Percentiles rank a stretch among this genome's conserved stretches.
Conservation (phyloP, 1,140 invertebrate genomes). For the Drosophila virilis region DNA sequence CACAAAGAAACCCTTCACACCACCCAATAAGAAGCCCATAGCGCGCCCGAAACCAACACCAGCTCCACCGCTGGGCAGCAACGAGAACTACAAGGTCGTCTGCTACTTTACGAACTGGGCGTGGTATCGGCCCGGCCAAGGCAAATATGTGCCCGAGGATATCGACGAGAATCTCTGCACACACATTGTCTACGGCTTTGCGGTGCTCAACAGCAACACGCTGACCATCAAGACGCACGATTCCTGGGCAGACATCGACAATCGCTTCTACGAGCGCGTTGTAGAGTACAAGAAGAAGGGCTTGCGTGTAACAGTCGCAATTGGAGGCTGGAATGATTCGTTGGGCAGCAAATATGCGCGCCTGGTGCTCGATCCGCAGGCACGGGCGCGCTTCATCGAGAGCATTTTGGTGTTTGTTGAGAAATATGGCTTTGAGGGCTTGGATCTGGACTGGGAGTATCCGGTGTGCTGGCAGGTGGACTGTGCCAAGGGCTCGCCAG, state of each 20-base stretch:
- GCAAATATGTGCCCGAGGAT: constrained; percentile 88
- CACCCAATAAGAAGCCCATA: constrained; percentile 65
- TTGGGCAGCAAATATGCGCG: constrained; percentile 93
- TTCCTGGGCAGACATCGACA: constrained; percentile 89
- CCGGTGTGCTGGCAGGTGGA: constrained; percentile 91
- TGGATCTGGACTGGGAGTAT: constrained; percentile 96
- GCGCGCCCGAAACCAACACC: constrained; percentile 69
- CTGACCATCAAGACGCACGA: constrained; percentile 88
- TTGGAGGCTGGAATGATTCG: constrained; percentile 95
- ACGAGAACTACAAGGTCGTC: constrained; percentile 86
- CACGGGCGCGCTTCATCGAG: constrained; percentile 89
- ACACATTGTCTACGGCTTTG: constrained; percentile 91
- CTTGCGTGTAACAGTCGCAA: constrained; percentile 86
- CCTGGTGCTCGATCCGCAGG: constrained; percentile 90
- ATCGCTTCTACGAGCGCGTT: constrained; percentile 92
- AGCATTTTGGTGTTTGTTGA: constrained; percentile 91
- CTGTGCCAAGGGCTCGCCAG: constrained; percentile 90
- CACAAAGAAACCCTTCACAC: constrained; percentile 67
- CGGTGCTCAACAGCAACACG: constrained; percentile 87
- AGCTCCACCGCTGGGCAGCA: constrained; percentile 36
- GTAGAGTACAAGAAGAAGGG: constrained; percentile 87
- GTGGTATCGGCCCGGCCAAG: constrained; percentile 87
- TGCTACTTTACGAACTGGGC: constrained; percentile 91
- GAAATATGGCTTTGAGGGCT: constrained; percentile 92
- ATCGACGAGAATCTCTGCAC: constrained; percentile 89